Evolutionary conservation across 1,140 invertebrate species (phyloP), one percentile per base, ranked within the genome.

Genomic region (Scaptomyza montana): DNA sequence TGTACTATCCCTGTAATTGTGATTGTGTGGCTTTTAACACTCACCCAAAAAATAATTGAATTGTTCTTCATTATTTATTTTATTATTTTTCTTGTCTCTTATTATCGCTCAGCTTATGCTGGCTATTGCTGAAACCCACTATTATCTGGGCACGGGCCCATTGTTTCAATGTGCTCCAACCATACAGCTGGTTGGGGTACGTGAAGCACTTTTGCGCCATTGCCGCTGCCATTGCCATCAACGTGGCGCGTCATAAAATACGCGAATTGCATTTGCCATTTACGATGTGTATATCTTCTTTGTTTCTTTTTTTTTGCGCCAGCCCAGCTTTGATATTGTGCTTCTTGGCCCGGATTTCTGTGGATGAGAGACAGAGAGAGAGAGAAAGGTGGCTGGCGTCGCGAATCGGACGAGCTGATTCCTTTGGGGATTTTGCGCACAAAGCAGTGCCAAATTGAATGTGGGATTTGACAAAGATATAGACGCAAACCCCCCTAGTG

Each of bases 361-460:
- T 46, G 64, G 61, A 45, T 60, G 73, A 39, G 56, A 13, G 13
- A 51, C 62, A 45, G 56, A 9, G 13, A 9, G 33, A 9, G 51
- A 19, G 12, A 28, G 30, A 5, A 0, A 5, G 8, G 33, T 36
- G 25, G 55, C 39, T 59, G 41, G 16, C 13, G 43, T 45, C 19
- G 39, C 28, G 54, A 70, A 25, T 54, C 25, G n/a, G 61, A 75
- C 63, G 63, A 79, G 72, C 56, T 90, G 81, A 85, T 87, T 82
- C 86, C 87, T 80, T 77, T 86, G 81, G 86, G 86, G 86, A 90
- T 90, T 90, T 86, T 90, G 70, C 78, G 74, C 73, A 90, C 81
- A 90, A 87, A 90, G 87, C 82, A 90, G 79, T 87, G 82, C 87
- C 76, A 90, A 90, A 90, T 90, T 90, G 87, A 90, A 90, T 90